Percentiles rank a stretch among this genome's conserved stretches.
Conservation (phyloP, 2,113 vertebrate species). For the Cynopterus brachyotis region DNA sequence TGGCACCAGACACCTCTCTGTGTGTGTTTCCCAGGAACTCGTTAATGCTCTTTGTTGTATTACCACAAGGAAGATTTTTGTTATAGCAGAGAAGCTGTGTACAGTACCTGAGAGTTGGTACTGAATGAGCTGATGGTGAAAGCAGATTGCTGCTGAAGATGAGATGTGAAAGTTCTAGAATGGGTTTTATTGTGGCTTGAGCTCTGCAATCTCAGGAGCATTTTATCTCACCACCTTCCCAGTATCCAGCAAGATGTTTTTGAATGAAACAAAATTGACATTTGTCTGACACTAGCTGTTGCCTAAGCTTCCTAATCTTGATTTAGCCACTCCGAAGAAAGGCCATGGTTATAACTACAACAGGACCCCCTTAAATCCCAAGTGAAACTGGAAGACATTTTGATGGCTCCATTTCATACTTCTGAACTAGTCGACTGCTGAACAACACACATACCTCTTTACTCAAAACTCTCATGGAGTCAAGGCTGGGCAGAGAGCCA, state of each 20-base stretch:
- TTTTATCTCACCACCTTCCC: neutral
- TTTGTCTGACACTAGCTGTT: neutral
- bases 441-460: neutral
- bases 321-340: slow-evolving; percentile 25
- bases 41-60: slow-evolving; percentile 64
- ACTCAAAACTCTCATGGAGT: neutral
- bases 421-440: neutral
- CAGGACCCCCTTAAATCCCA: neutral
- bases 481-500: neutral
- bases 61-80: slow-evolving; percentile 63
- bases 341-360: neutral
- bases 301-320: neutral
- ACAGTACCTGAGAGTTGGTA: slow-evolving; percentile 58
- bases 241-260: slow-evolving; percentile 1
- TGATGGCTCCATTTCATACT: slow-evolving; percentile 16
- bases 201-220: neutral
- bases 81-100: slow-evolving; percentile 63
- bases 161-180: slow-evolving; percentile 79
- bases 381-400: slow-evolving; percentile 21
- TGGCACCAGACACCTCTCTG: slow-evolving; percentile 15
- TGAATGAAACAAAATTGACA: neutral
- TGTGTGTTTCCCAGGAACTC: slow-evolving; percentile 51
- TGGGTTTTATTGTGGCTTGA: slow-evolving; percentile 74
- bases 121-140: slow-evolving; percentile 70
- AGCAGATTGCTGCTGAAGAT: slow-evolving; percentile 77